phyloP scores from a whole-genome alignment of 2,888 invertebrate genomes.

The Brachynemurus nebulosus region DNA sequence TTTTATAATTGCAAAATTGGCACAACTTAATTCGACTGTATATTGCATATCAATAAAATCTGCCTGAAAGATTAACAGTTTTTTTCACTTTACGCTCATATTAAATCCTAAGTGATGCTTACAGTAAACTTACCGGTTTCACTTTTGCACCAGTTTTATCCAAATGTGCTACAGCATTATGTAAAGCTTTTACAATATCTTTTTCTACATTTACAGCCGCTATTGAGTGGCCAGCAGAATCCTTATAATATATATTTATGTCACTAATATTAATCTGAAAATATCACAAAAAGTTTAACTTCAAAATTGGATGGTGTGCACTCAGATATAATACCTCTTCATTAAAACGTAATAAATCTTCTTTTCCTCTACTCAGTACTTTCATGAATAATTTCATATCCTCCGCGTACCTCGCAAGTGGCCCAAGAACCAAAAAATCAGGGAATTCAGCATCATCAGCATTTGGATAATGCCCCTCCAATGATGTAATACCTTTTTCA shows the following conservation, averaged over 20 bases:
- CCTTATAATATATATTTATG: constrained; percentile 38
- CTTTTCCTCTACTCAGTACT: constrained; percentile 41
- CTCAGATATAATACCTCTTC: constrained; percentile 30
- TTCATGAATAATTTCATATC: constrained; percentile 57
- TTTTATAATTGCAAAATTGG: constrained; percentile 37
- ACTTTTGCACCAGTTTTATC: constrained; percentile 31
- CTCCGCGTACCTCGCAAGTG: constrained; percentile 62
- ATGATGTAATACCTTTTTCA: constrained; percentile 36
- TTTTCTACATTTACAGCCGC: constrained; percentile 36
- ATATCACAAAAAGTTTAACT: neutral
- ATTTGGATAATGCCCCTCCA: constrained; percentile 46
- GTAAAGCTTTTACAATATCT: constrained; percentile 37
- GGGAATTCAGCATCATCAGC: constrained; percentile 34
- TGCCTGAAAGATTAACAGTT: constrained; percentile 32
- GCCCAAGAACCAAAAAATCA: constrained; percentile 46
- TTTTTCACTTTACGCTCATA: too few species aligned
- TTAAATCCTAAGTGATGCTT: too few species aligned
- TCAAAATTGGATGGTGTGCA: too few species aligned
- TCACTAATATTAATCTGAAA: constrained; percentile 21
- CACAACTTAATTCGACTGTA: constrained; percentile 36
- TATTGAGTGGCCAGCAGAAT: constrained; percentile 40
- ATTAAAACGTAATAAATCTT: constrained; percentile 33
- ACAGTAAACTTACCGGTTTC: constrained; percentile 26
- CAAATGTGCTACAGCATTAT: constrained; percentile 36
- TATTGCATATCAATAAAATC: constrained; percentile 37